A percentile compares a stretch with the other conserved stretches of the same genome.
Conservation (phyloP, 2,113 vertebrate species). For the Cyanistes caeruleus region DNA sequence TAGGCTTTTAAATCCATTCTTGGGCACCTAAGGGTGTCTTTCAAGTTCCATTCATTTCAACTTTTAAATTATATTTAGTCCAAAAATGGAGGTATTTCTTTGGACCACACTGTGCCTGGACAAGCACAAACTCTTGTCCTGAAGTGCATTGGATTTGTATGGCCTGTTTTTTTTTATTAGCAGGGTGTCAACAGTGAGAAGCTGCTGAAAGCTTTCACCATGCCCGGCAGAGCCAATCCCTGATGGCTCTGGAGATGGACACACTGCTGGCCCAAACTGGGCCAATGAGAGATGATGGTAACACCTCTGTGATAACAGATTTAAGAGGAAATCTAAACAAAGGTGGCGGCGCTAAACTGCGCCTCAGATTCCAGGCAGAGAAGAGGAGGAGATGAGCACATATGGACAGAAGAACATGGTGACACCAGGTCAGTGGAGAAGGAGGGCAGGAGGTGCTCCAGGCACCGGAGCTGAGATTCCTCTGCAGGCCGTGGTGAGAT, state of each 20-base stretch:
- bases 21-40: slow-evolving; percentile 8
- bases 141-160: background rate
- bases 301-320: fast-evolving
- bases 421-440: too few relatives aligned
- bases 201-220: background rate
- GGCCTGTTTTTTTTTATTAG: background rate
- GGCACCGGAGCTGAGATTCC: fast-evolving
- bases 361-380: background rate
- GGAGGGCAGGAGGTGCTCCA: background rate
- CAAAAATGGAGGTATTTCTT: background rate
- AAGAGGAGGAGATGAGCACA: background rate
- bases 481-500: fast-evolving
- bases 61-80: background rate
- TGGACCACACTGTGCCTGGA: background rate
- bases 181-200: background rate
- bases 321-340: background rate
- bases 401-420: background rate
- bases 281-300: background rate
- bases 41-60: background rate
- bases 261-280: background rate
- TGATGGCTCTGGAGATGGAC: background rate
- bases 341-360: fast-evolving
- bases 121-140: background rate
- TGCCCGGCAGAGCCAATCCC: background rate
- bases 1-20: background rate